These are phyloP conservation scores for Xanthostigma xanthostigma DNA, from an alignment of 2,888 invertebrate genomes.

Conservation along the genomic window DNA sequence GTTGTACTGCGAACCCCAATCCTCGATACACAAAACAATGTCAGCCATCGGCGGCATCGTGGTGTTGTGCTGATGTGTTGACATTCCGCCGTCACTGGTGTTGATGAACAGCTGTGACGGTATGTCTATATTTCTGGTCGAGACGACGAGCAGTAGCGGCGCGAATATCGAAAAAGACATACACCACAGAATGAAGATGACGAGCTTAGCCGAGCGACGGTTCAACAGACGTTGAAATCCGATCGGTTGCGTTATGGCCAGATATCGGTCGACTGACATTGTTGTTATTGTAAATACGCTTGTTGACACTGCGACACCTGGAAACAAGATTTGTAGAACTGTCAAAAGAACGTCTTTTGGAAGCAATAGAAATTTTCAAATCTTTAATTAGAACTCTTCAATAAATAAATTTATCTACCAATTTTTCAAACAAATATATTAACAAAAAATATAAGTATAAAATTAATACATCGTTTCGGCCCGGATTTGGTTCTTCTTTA, in stretches of 20 bases:
- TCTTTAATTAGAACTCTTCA: too few relatives aligned
- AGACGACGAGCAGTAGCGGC: slow-evolving; percentile 40
- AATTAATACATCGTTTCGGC: too few relatives aligned
- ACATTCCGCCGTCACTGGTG: background rate
- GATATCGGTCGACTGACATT: slow-evolving; percentile 61
- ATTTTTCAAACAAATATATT: too few relatives aligned
- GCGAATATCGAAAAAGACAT: slow-evolving; percentile 49
- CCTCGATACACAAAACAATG: background rate
- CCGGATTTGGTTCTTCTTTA: too few relatives aligned
- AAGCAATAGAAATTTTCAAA: background rate
- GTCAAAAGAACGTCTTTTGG: background rate
- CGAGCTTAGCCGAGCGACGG: slow-evolving; percentile 44
- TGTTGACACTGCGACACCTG: slow-evolving; percentile 63
- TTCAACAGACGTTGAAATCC: slow-evolving; percentile 56
- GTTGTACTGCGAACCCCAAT: background rate
- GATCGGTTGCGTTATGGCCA: slow-evolving; percentile 61
- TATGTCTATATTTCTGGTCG: background rate
- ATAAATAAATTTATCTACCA: too few relatives aligned
- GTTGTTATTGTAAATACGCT: slow-evolving; percentile 68
- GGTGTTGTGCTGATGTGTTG: slow-evolving; percentile 7
- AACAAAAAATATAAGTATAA: too few relatives aligned
- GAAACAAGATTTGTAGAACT: slow-evolving; percentile 14
- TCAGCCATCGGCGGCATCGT: background rate
- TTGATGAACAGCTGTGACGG: slow-evolving; percentile 6
- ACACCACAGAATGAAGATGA: slow-evolving; percentile 50